Evolutionary conservation across 2,113 vertebrate species (phyloP).

Genomic region (Ptyas mucosa): DNA sequence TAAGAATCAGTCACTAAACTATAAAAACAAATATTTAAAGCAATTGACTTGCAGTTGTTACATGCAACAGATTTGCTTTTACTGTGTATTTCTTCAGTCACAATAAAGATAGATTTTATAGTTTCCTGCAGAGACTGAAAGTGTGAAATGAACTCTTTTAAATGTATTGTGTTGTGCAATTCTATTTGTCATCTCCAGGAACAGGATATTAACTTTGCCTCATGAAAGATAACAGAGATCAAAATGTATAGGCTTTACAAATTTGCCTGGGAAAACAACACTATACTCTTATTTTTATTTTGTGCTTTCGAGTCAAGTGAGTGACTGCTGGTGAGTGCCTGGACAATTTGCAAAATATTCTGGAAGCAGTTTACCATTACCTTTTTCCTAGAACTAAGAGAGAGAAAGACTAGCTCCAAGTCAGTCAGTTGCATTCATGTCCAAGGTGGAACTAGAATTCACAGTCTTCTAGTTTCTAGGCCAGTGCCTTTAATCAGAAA

Average conservation of each 20-base stretch:
- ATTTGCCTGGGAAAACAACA: conserved; percentile 19
- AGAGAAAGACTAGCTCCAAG: neutral
- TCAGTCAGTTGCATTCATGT: neutral
- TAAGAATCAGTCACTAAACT: neutral
- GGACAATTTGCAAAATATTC: neutral
- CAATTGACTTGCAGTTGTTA: neutral
- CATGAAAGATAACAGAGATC: conserved; percentile 38
- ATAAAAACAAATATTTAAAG: neutral
- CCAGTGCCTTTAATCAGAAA: neutral
- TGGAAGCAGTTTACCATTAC: neutral
- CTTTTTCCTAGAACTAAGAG: neutral
- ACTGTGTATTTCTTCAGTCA: neutral
- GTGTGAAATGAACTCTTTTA: conserved; percentile 22
- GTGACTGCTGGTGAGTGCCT: neutral
- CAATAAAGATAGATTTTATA: neutral
- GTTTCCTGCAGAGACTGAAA: neutral
- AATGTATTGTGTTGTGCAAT: conserved; percentile 22
- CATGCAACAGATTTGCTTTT: neutral
- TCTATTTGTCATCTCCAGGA: conserved; percentile 33
- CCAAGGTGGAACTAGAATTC: neutral
- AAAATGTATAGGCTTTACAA: conserved; percentile 36
- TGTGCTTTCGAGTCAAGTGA: neutral
- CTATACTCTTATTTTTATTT: conserved; percentile 32
- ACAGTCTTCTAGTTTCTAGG: neutral
- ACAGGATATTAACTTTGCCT: conserved; percentile 26